phyloP scores from a whole-genome alignment of 2,888 invertebrate species.

The Cinara cedri region DNA sequence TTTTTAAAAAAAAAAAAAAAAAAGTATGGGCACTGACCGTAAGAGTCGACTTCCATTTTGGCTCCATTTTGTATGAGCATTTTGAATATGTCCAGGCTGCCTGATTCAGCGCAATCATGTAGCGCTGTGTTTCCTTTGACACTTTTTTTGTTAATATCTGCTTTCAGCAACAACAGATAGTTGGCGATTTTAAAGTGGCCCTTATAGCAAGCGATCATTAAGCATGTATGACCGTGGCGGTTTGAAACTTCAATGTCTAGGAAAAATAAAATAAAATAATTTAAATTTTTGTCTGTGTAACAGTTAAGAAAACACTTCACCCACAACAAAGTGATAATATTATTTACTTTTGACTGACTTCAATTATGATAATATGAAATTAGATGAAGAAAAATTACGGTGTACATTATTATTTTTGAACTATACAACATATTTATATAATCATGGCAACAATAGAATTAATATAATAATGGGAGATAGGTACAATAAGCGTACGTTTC shows the following conservation, averaged over 20 bases:
- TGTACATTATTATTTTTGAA: too few species aligned
- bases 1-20: too few species aligned
- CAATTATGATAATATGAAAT: too few species aligned
- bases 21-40: constrained; percentile 75
- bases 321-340: too few species aligned
- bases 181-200: constrained; percentile 90
- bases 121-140: constrained; percentile 93
- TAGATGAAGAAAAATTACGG: too few species aligned
- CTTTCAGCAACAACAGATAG: constrained; percentile 83
- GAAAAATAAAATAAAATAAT: constrained; percentile 60
- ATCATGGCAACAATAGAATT: too few species aligned
- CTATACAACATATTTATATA: too few species aligned
- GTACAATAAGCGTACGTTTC: too few species aligned
- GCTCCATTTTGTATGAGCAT: constrained; percentile 86
- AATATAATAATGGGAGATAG: too few species aligned
- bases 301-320: too few species aligned
- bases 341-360: too few species aligned
- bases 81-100: constrained; percentile 89
- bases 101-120: constrained; percentile 97
- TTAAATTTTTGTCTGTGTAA: too few species aligned
- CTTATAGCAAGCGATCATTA: constrained; percentile 98
- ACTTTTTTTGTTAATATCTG: constrained; percentile 91
- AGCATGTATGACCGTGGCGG: constrained; percentile 92
- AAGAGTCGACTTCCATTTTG: constrained; percentile 91
- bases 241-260: constrained; percentile 94